Conservation (phyloP, 1,140 invertebrate species). For the Drepana arcuata region DNA sequence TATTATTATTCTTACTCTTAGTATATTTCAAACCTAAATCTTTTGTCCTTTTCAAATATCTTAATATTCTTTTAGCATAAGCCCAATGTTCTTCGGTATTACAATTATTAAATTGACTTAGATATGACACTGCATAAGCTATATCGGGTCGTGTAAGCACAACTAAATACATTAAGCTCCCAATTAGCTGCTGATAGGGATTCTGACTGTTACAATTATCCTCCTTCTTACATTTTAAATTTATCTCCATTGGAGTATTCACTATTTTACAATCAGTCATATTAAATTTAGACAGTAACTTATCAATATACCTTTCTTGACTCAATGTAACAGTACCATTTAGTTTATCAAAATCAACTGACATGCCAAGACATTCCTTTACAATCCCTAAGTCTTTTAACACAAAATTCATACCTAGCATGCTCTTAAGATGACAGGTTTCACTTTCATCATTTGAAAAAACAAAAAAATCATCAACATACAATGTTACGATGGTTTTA, state of each 20-base stretch:
- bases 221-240: constrained; percentile 5
- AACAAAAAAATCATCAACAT: neutral
- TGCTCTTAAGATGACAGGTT: neutral
- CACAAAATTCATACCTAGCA: constrained; percentile 7
- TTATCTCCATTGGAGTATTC: constrained; percentile 8
- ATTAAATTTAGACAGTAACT: constrained; percentile 1
- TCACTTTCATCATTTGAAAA: neutral
- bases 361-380: neutral
- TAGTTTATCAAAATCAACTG: neutral
- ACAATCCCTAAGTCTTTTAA: constrained; percentile 13
- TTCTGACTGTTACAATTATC: neutral
- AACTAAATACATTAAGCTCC: constrained; percentile 8
- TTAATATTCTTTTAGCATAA: constrained; percentile 9
- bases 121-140: constrained; percentile 5
- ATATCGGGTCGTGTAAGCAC: constrained; percentile 16
- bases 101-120: constrained; percentile 16
- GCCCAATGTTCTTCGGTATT: constrained; percentile 5
- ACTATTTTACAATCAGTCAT: constrained; percentile 8
- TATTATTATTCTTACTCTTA: constrained; percentile 5
- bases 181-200: constrained; percentile 8
- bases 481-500: neutral
- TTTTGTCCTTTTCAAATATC: constrained; percentile 10
- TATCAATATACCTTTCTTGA: neutral
- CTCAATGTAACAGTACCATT: constrained; percentile 2
- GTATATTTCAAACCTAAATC: constrained; percentile 3